phyloP scores from a whole-genome alignment of 1,140 invertebrate species.

The Papilio machaon region DNA sequence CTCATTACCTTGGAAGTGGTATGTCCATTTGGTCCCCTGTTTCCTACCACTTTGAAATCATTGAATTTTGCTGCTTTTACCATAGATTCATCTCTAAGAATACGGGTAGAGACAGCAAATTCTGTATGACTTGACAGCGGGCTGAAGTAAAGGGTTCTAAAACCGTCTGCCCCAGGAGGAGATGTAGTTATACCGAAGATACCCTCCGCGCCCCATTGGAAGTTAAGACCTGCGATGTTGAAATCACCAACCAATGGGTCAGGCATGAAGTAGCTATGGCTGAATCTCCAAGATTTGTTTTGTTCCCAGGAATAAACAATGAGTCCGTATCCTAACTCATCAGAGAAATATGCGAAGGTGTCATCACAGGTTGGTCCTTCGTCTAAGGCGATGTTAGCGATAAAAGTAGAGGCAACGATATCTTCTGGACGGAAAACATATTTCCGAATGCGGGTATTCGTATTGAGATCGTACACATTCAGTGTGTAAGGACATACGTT shows the following conservation, averaged over 20 bases:
- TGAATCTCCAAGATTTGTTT: constrained; percentile 89
- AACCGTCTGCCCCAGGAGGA: constrained; percentile 85
- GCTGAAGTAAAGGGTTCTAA: constrained; percentile 88
- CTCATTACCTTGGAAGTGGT: constrained; percentile 88
- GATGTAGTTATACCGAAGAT: constrained; percentile 90
- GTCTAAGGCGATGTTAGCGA: constrained; percentile 91
- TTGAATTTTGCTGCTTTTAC: constrained; percentile 85
- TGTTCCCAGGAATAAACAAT: constrained; percentile 89
- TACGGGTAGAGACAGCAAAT: constrained; percentile 89
- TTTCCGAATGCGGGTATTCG: constrained; percentile 86
- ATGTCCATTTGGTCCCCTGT: constrained; percentile 85
- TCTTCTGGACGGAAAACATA: constrained; percentile 88
- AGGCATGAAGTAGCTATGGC: constrained; percentile 89
- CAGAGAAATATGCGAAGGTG: constrained; percentile 90
- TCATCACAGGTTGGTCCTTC: constrained; percentile 89
- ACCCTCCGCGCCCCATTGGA: constrained; percentile 91
- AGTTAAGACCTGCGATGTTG: constrained; percentile 90
- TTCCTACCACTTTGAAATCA: constrained; percentile 87
- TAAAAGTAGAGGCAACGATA: constrained; percentile 89
- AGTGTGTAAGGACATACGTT: constrained; percentile 88
- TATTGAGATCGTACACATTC: constrained; percentile 89
- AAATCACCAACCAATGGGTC: constrained; percentile 90
- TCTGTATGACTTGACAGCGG: constrained; percentile 89
- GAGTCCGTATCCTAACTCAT: constrained; percentile 90
- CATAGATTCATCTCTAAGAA: constrained; percentile 86